Percentiles rank a stretch among this genome's conserved stretches.
phyloP scores from a whole-genome alignment of 2,113 vertebrate species.

The Dromiciops gliroides region DNA sequence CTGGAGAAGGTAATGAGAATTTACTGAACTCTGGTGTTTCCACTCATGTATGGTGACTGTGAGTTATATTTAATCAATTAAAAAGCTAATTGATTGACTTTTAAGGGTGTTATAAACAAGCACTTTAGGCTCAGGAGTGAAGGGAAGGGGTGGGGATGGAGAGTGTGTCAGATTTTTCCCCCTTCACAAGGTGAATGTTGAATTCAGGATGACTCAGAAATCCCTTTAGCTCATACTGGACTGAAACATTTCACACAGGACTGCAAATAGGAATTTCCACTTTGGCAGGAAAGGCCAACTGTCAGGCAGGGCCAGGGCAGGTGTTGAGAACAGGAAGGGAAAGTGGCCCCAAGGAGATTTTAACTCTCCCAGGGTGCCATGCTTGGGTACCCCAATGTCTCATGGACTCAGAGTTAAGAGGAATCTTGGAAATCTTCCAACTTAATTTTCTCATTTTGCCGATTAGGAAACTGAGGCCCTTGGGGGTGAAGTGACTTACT shows the following conservation, averaged over 20 bases:
- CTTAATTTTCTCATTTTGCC: neutral
- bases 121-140: neutral
- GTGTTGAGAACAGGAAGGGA: neutral
- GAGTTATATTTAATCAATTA: conserved; percentile 53
- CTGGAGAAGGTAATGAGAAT: neutral
- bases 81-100: neutral
- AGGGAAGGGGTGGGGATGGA: neutral
- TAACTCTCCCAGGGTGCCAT: neutral
- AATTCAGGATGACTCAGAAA: neutral
- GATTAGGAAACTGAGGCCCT: neutral
- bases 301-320: neutral
- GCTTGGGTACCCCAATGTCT: neutral
- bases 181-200: neutral
- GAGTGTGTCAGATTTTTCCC: neutral
- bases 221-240: neutral
- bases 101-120: conserved; percentile 40
- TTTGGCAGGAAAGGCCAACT: neutral
- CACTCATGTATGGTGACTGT: neutral
- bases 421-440: neutral
- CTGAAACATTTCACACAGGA: neutral
- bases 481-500: neutral
- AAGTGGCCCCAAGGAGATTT: neutral
- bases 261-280: neutral
- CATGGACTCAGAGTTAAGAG: neutral
- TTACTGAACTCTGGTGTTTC: neutral